Conservation (phyloP, 2,797 vertebrate species). For the Siniperca obscura region DNA sequence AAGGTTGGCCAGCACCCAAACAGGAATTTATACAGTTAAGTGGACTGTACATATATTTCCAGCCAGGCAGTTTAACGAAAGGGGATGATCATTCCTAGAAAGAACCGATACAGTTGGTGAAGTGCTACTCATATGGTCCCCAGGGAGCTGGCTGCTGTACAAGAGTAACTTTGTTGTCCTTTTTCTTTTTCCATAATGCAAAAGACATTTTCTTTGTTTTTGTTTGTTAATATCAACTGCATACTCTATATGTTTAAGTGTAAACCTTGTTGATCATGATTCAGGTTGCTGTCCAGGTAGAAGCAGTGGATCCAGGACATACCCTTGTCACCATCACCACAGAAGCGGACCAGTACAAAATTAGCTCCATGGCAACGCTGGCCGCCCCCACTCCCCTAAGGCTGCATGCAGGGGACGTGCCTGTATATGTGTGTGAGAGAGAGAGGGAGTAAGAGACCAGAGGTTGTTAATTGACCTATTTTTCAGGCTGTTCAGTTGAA, state of each 20-base stretch:
- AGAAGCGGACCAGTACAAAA: conserved; percentile 60
- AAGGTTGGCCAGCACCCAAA: conserved; percentile 28
- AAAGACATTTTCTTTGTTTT: background rate
- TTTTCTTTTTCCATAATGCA: background rate
- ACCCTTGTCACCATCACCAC: conserved; percentile 74
- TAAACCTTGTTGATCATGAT: conserved; percentile 59
- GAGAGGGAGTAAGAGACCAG: conserved; percentile 30
- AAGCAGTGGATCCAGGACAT: conserved; percentile 65
- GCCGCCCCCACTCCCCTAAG: conserved; percentile 81
- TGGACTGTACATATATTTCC: conserved; percentile 24
- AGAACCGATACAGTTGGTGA: background rate
- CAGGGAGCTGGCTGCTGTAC: background rate
- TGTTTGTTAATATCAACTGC: background rate
- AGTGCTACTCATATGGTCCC: conserved; percentile 1
- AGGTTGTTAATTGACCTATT: conserved; percentile 77
- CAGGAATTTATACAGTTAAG: conserved; percentile 21
- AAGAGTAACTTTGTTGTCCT: background rate
- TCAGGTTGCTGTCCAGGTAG: conserved; percentile 65
- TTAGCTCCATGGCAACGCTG: conserved; percentile 82
- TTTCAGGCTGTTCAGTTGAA: conserved; percentile 68
- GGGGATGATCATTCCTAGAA: conserved; percentile 5
- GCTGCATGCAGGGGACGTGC: conserved; percentile 62
- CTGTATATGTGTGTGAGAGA: conserved; percentile 16
- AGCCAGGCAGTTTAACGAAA: conserved; percentile 8
- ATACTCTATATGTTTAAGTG: background rate